Evolutionary conservation across 2,797 vertebrate species (phyloP), one percentile per base, ranked within the genome.

Genomic region (Hydrophis major): DNA sequence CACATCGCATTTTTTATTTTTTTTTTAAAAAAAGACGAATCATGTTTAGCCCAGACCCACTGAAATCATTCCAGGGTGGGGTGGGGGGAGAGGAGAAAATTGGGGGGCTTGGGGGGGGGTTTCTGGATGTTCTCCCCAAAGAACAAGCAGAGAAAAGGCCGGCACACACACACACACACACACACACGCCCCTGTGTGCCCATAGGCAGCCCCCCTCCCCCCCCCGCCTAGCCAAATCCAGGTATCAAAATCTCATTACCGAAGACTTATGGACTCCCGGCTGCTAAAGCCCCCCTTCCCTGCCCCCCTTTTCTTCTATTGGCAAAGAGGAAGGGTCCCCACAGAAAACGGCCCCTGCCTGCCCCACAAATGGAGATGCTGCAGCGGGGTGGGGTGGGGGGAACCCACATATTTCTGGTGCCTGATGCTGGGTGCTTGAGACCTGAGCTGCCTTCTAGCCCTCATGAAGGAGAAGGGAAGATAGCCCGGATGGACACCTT

Each of bases 121-220:
- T 10, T 63, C n/a, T 16, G 66, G 32, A 4, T 37, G 66, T 37
- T 32, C 66, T 37, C n/a, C 27, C n/a, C n/a, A 18, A 69, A 74
- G 69, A 16, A 32, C 3, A 11, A 42, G 18, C 32, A 4, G 7
- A 42, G 37, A 42, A 78, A 27, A 27, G 27, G 28, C 1, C 10
- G 4, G 27, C 61, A 1, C 27, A 13, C 55, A 55, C 55, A 55
- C 55, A 55, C 55, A 13, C 55, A 37, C 37, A 37, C 37, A 37
- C 37, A 37, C 37, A 37, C 37, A 37, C 32, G 32, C 32, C 8
- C 63, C 28, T 14, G 28, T 6, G 5, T 5, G 66, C 5, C 4
- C 66, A 32, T 14, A 63, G 27, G n/a, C 6, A 18, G n/a, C 66
- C 66, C 32, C 50, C n/a, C 0, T 1, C 37, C 10, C 0, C 2